Evolutionary conservation across 2,888 invertebrate genomes (phyloP).

Genomic region (Odontothrips loti): DNA sequence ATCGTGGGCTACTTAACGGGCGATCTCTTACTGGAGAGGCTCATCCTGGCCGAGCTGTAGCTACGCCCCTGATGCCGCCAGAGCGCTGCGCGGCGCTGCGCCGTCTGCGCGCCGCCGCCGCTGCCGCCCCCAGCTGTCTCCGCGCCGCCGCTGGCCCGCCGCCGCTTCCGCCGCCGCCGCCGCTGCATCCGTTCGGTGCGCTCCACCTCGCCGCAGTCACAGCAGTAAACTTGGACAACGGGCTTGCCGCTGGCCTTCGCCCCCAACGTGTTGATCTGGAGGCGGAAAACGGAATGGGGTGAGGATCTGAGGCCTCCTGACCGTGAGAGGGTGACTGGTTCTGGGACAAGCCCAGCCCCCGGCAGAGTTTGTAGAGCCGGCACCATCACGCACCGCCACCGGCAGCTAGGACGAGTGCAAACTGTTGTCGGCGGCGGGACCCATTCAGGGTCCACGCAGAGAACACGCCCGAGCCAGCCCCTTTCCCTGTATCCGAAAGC

Average conservation of each 20-base stretch:
- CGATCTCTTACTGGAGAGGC: background rate
- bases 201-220: background rate
- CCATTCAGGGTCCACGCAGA: too few species aligned
- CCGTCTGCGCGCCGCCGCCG: background rate
- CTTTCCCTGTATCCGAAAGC: too few species aligned
- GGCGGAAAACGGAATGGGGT: background rate
- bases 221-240: background rate
- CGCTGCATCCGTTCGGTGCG: background rate
- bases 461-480: too few species aligned
- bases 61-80: background rate
- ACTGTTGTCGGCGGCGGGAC: too few species aligned
- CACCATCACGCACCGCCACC: too few species aligned
- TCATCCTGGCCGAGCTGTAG: background rate
- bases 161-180: background rate
- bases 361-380: too few species aligned
- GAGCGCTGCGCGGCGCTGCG: background rate
- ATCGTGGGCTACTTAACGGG: too few species aligned
- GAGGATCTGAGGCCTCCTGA: too few species aligned
- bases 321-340: too few species aligned
- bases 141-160: background rate
- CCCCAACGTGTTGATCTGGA: slow-evolving; percentile 6
- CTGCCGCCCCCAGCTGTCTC: background rate
- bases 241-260: slow-evolving; percentile 15
- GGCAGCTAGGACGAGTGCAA: too few species aligned
- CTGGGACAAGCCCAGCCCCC: too few species aligned